phyloP scores from a whole-genome alignment of 2,888 invertebrate species.

The Tipula vernalis region DNA sequence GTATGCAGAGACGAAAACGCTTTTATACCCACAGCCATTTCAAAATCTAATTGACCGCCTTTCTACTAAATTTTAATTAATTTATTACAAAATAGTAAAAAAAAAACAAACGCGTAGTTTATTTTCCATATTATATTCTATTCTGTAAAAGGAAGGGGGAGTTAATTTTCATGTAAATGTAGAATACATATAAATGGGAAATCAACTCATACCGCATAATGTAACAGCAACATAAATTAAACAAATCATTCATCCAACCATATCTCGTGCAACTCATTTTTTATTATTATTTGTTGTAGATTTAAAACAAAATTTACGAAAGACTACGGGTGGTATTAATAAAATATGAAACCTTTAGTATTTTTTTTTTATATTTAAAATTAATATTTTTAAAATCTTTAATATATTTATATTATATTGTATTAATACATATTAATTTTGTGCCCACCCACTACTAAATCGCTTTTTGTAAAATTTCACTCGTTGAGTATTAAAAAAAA shows the following conservation, averaged over 20 bases:
- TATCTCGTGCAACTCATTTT: not conserved
- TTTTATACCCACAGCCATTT: not conserved
- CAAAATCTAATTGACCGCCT: not conserved
- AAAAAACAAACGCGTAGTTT: not conserved
- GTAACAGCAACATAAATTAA: not conserved
- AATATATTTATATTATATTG: no score
- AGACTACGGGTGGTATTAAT: not conserved
- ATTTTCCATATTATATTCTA: not conserved
- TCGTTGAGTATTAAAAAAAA: not conserved
- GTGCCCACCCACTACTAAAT: not conserved
- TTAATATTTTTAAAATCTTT: not conserved
- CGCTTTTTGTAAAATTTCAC: not conserved
- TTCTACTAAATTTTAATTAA: not conserved
- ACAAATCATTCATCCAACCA: not conserved
- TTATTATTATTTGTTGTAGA: not conserved
- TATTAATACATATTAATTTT: not conserved
- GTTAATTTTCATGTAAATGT: not conserved
- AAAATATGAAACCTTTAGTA: not conserved
- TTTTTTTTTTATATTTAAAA: not conserved
- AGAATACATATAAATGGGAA: not conserved
- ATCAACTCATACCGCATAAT: not conserved
- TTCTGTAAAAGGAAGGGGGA: not conserved
- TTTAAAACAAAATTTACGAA: not conserved
- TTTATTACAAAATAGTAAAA: not conserved
- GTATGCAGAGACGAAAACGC: no score